These are phyloP conservation scores for Hypotaenidia philippensis DNA, from an alignment of 2,797 vertebrate species.

Conservation along the genomic window DNA sequence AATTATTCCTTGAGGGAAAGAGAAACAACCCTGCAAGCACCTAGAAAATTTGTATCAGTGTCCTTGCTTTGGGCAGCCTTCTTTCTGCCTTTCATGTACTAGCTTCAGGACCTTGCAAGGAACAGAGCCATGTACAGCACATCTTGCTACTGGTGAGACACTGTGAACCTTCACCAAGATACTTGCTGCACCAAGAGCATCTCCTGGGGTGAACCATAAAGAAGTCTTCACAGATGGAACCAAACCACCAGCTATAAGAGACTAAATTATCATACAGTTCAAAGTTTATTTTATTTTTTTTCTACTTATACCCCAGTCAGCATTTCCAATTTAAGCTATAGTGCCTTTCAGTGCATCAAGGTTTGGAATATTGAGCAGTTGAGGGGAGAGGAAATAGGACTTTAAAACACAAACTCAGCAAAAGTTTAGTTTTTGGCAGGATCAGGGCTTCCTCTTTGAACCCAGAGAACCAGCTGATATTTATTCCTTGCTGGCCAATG, in stretches of 20 bases:
- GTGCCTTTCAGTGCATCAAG: neutral
- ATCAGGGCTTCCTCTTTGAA: neutral
- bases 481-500: neutral
- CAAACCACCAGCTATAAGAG: neutral
- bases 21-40: neutral
- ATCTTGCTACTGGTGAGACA: neutral
- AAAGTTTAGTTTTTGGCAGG: neutral
- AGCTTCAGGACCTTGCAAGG: neutral
- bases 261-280: neutral
- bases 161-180: neutral
- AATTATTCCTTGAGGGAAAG: conserved; percentile 46
- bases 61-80: neutral
- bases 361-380: rapidly evolving
- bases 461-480: neutral
- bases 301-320: rapidly evolving
- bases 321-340: neutral
- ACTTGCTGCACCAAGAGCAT: neutral
- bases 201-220: neutral
- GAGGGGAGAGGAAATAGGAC: neutral
- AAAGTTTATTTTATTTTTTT: rapidly evolving
- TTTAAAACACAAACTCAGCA: neutral
- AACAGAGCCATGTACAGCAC: rapidly evolving
- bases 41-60: neutral
- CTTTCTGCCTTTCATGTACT: neutral
- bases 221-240: neutral